A percentile compares a stretch with the other conserved stretches of the same genome.
These are phyloP conservation scores for Lasioglossum baleicum DNA, from an alignment of 1,140 invertebrate species.

Conservation along the genomic window DNA sequence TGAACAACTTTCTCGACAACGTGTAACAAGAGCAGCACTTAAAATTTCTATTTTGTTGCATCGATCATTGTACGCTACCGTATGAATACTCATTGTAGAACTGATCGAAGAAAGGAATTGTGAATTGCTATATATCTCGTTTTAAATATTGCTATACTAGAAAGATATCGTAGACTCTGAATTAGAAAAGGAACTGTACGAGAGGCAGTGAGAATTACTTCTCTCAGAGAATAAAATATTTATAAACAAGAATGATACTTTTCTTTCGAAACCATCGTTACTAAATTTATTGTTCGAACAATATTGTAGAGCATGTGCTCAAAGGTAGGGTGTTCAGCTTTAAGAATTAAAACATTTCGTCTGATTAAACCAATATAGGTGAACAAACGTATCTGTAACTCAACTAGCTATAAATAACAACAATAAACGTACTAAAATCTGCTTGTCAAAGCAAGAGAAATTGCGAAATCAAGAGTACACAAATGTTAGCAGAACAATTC, in stretches of 20 bases:
- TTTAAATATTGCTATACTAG: background rate
- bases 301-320: background rate
- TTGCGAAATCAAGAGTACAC: background rate
- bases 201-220: background rate
- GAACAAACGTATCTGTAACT: background rate
- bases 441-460: background rate
- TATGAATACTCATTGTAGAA: too few relatives aligned
- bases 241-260: background rate
- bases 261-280: background rate
- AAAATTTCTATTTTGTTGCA: background rate
- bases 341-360: background rate
- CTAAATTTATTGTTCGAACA: background rate
- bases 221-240: background rate
- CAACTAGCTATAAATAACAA: background rate
- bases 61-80: background rate
- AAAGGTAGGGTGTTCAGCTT: background rate
- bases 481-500: background rate
- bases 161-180: background rate
- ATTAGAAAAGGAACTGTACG: background rate
- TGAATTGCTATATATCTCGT: background rate
- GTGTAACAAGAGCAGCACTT: background rate
- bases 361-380: background rate
- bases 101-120: background rate
- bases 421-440: background rate
- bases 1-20: background rate